These are phyloP conservation scores for Esox niger DNA, from an alignment of 2,113 vertebrate genomes.

Conservation along the genomic window DNA sequence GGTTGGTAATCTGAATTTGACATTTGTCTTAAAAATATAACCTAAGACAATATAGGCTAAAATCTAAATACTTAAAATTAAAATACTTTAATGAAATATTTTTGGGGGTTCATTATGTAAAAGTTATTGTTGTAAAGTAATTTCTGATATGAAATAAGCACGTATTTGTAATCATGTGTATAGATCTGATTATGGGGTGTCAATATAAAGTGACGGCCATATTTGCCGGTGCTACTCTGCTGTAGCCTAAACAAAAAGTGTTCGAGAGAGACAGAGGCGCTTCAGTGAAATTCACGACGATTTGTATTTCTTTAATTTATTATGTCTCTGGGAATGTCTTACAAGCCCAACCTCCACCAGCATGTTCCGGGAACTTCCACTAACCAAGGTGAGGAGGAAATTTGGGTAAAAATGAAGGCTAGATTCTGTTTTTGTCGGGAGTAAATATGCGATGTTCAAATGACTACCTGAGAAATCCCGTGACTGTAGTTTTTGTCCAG, in stretches of 20 bases:
- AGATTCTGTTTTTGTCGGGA: conserved; percentile 43
- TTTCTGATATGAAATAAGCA: conserved; percentile 25
- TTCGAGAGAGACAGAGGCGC: conserved; percentile 66
- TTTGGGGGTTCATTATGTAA: not conserved
- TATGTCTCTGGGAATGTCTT: conserved; percentile 80
- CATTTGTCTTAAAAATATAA: too few species aligned
- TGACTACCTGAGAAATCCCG: conserved; percentile 64
- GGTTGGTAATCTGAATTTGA: too few species aligned
- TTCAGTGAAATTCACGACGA: conserved; percentile 69
- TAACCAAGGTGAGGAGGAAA: conserved; percentile 73
- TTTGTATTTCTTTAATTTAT: conserved; percentile 67
- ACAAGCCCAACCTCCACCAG: conserved; percentile 80
- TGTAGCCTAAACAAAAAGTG: conserved; percentile 80
- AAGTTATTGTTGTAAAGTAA: not conserved
- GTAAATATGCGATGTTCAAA: conserved; percentile 51
- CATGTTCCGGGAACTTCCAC: conserved; percentile 74
- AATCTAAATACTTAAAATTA: not conserved
- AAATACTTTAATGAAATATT: not conserved
- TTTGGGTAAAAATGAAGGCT: conserved; percentile 25
- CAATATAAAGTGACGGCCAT: conserved; percentile 78
- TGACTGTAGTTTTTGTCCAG: conserved; percentile 60
- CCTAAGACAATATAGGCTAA: not conserved
- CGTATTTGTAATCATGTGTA: conserved; percentile 1
- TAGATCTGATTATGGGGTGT: conserved; percentile 71
- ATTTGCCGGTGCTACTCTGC: conserved; percentile 79